A percentile compares a stretch with the other conserved stretches of the same genome.
Conservation (phyloP, 2,888 invertebrate genomes). For the Cordilura impudica region DNA sequence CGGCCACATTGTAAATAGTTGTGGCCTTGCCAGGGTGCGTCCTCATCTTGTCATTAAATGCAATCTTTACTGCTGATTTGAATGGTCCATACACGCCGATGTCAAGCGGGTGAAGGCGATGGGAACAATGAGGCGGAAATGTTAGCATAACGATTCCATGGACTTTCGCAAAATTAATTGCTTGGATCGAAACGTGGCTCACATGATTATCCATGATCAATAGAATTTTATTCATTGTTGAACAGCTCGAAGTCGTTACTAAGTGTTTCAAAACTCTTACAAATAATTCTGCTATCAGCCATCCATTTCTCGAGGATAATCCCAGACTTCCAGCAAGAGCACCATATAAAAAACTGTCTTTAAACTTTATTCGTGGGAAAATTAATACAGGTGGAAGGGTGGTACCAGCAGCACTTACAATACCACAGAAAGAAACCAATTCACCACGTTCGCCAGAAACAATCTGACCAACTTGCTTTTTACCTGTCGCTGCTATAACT, state of each 20-base stretch:
- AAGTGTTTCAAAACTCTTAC: slow-evolving; percentile 53
- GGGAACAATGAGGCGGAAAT: slow-evolving; percentile 39
- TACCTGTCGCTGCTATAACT: slow-evolving; percentile 57
- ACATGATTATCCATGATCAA: slow-evolving; percentile 50
- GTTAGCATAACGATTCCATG: slow-evolving; percentile 38
- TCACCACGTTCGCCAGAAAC: slow-evolving; percentile 67
- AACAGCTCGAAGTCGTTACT: slow-evolving; percentile 39
- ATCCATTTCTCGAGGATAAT: slow-evolving; percentile 31
- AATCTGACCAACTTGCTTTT: slow-evolving; percentile 65
- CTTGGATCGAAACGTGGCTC: slow-evolving; percentile 29
- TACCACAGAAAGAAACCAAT: slow-evolving; percentile 62
- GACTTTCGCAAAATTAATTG: slow-evolving; percentile 32
- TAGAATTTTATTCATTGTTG: slow-evolving; percentile 42
- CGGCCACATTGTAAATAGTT: slow-evolving; percentile 44
- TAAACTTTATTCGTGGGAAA: slow-evolving; percentile 39
- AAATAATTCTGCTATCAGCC: slow-evolving; percentile 43
- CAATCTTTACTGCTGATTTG: slow-evolving; percentile 36
- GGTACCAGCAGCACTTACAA: slow-evolving; percentile 50
- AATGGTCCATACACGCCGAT: slow-evolving; percentile 35
- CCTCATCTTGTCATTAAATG: slow-evolving; percentile 39
- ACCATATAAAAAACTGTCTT: slow-evolving; percentile 7
- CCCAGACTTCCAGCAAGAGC: slow-evolving; percentile 36
- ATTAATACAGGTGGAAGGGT: slow-evolving; percentile 52
- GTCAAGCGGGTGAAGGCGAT: slow-evolving; percentile 26
- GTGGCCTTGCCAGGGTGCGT: slow-evolving; percentile 54